Evolutionary conservation across 2,113 vertebrate species (phyloP), one percentile per base, ranked within the genome.

Genomic region (Litocranius walleri): DNA sequence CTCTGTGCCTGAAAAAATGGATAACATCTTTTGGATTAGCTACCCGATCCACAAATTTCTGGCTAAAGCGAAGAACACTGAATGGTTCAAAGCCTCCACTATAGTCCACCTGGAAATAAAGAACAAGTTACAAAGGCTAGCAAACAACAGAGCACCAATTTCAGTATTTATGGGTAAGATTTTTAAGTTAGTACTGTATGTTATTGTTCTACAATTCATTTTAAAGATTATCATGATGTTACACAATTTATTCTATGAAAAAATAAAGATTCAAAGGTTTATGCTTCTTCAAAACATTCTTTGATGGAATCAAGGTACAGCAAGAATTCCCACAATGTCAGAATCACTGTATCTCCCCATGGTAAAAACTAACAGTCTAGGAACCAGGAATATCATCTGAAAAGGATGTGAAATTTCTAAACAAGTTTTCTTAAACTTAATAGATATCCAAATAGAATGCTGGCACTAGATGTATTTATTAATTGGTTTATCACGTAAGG

Each of bases 21-120:
- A 99, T 98, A 67, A 99, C 96, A 95, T 99, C 99, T 98, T 99
- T 99, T 2, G 99, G 99, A 98, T 99, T 99, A 29, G 99, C 99
- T 29, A 99, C 98, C 1, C 98, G 98, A 52, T 99, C 99, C 93
- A 99, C 99, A 98, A 99, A 99, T 98, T 99, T 99, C 99, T 99
- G 99, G 98, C 99, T 99, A 97, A 99, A 99, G 74, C 99, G 99
- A 96, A 99, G 99, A 16, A 99, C 97, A 61, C 97, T 99, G 97
- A 99, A 99, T 0, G 99, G 98, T 88, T 99, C 99, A 71, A 99
- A 99, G 50, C 99, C 99, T 78, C 99, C 99, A 15, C 99, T 99
- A 95, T 99, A 99, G 98, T 99, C 99, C 94, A 99, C 99, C 99
- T 99, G 95, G 48, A 97, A 95, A 83, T 40, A 96, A 0, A 90